A percentile compares a stretch with the other conserved stretches of the same genome.
These are phyloP conservation scores for Trachops cirrhosus DNA, from an alignment of 2,797 vertebrate species.

Conservation along the genomic window DNA sequence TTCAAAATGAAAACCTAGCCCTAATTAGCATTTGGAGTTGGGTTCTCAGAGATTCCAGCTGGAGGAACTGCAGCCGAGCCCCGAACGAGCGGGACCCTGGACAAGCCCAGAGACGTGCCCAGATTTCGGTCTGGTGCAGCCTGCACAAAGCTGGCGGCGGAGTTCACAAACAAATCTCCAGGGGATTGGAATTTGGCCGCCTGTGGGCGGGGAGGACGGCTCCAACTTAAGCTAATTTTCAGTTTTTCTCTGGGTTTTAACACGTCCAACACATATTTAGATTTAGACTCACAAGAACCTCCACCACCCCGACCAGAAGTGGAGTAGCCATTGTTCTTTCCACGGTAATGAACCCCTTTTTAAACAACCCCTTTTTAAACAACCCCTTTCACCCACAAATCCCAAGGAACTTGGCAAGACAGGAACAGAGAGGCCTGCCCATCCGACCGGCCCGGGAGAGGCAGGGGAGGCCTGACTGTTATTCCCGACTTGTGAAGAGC, in stretches of 20 bases:
- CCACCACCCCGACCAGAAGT: not conserved
- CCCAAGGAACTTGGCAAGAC: conserved; percentile 19
- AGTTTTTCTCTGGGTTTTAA: conserved; percentile 64
- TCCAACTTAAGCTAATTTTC: conserved; percentile 67
- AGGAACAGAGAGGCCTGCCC: not conserved
- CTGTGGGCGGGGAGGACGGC: conserved; percentile 21
- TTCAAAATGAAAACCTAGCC: conserved; percentile 64
- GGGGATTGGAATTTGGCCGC: conserved; percentile 54
- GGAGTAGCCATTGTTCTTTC: not conserved
- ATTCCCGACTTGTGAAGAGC: conserved; percentile 2
- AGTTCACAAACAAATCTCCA: conserved; percentile 57
- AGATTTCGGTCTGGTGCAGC: conserved; percentile 41
- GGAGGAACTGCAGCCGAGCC: conserved; percentile 24
- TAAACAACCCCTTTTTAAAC: not conserved
- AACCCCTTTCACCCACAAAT: not conserved
- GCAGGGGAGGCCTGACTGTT: not conserved
- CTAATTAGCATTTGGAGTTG: conserved; percentile 63
- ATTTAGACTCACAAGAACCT: conserved; percentile 33
- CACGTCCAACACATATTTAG: conserved; percentile 61
- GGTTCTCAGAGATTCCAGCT: conserved; percentile 66
- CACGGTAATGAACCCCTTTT: not conserved
- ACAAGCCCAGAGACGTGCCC: conserved; percentile 21
- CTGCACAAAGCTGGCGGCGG: conserved; percentile 49
- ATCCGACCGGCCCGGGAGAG: not conserved
- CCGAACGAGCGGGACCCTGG: conserved; percentile 18